Evolutionary conservation across 2,113 vertebrate species (phyloP).

Genomic region (Myxocyprinus asiaticus): DNA sequence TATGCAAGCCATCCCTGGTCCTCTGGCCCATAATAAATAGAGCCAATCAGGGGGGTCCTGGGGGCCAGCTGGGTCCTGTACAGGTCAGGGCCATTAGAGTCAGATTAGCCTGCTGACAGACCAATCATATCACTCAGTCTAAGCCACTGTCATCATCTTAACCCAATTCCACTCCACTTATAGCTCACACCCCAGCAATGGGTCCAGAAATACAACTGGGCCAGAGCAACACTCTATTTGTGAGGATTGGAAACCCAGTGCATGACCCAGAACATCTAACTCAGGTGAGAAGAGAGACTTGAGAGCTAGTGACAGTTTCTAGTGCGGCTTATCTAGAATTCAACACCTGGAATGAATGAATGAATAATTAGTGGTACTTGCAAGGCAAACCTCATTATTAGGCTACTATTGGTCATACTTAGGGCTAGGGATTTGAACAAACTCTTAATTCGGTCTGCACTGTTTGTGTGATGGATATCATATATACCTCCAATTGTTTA

Average conservation of each 20-base stretch:
- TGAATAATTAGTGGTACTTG: too few relatives aligned
- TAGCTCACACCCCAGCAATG: not conserved
- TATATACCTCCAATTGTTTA: too few relatives aligned
- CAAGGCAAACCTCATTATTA: too few relatives aligned
- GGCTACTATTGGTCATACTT: too few relatives aligned
- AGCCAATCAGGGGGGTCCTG: slow-evolving; percentile 74
- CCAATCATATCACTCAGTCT: slow-evolving; percentile 69
- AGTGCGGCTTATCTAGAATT: slow-evolving; percentile 14
- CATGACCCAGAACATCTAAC: slow-evolving; percentile 7
- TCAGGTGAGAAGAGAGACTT: not conserved
- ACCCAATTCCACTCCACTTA: slow-evolving; percentile 64
- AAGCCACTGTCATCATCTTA: slow-evolving; percentile 75
- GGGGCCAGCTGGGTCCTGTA: slow-evolving; percentile 77
- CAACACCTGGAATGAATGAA: not conserved
- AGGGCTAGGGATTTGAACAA: too few relatives aligned
- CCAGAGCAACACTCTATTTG: slow-evolving; percentile 6
- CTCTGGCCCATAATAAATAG: slow-evolving; percentile 73
- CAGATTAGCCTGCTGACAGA: slow-evolving; percentile 75
- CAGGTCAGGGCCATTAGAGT: slow-evolving; percentile 80
- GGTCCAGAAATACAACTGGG: slow-evolving; percentile 2
- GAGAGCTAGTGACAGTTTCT: not conserved
- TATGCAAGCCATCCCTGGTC: slow-evolving; percentile 62
- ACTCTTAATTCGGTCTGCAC: too few relatives aligned
- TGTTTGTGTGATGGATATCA: too few relatives aligned
- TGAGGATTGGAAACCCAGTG: not conserved